These are phyloP conservation scores for Aspidiotus destructor DNA, from an alignment of 2,888 invertebrate genomes.

Conservation along the genomic window DNA sequence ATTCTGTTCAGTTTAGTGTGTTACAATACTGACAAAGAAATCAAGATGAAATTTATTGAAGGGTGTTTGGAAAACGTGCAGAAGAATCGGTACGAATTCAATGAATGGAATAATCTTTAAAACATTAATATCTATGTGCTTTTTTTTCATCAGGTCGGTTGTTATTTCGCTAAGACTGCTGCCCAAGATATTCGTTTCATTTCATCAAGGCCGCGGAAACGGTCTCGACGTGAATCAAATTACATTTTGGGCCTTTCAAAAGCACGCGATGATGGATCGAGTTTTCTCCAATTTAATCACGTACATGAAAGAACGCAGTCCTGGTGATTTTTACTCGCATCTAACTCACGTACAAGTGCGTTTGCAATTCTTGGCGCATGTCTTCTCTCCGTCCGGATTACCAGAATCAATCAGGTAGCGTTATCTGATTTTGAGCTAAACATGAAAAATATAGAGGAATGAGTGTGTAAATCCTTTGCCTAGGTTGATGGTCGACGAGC, in stretches of 20 bases:
- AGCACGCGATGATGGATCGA: conserved; percentile 84
- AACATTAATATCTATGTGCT: not conserved
- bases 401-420: conserved; percentile 70
- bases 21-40: conserved; percentile 79
- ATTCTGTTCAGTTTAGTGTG: conserved; percentile 79
- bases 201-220: conserved; percentile 70
- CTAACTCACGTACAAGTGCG: conserved; percentile 85
- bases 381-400: conserved; percentile 82
- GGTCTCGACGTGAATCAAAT: conserved; percentile 69
- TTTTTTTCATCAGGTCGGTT: conserved; percentile 56
- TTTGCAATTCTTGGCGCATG: conserved; percentile 81
- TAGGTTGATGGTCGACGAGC: conserved; percentile 72
- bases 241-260: conserved; percentile 86
- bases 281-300: conserved; percentile 64
- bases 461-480: not conserved
- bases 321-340: conserved; percentile 50
- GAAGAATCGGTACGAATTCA: conserved; percentile 34
- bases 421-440: not conserved
- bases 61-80: conserved; percentile 73
- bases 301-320: conserved; percentile 33
- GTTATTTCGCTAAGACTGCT: conserved; percentile 78
- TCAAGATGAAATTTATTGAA: conserved; percentile 88
- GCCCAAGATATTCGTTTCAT: conserved; percentile 83
- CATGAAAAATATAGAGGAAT: not conserved
- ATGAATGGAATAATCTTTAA: not conserved